Evolutionary conservation across 2,888 invertebrate genomes (phyloP).

Genomic region (Pterostichus madidus): DNA sequence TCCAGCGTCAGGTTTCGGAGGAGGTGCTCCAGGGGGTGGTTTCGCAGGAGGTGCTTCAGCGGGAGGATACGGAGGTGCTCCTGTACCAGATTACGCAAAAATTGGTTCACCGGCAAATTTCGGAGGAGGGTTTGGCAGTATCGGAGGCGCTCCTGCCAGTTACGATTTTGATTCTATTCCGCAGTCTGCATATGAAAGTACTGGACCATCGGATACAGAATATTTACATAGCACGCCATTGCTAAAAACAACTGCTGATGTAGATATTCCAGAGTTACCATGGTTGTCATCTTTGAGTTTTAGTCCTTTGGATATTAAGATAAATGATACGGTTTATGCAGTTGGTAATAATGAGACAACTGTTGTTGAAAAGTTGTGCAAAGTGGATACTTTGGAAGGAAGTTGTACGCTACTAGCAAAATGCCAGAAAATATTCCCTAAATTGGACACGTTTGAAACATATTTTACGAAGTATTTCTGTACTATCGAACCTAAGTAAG

Average conservation of each 20-base stretch:
- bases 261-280: slow-evolving; percentile 22
- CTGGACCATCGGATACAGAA: not conserved
- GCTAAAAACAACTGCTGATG: not conserved
- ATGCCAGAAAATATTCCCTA: slow-evolving; percentile 5
- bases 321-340: slow-evolving; percentile 4
- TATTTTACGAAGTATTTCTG: slow-evolving; percentile 42
- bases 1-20: slow-evolving; percentile 3
- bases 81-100: too few relatives aligned
- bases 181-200: too few relatives aligned
- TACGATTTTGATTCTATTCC: not conserved
- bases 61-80: not conserved
- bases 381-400: slow-evolving; percentile 24
- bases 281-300: not conserved
- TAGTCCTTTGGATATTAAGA: not conserved
- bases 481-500: slow-evolving; percentile 12
- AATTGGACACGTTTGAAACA: slow-evolving; percentile 1
- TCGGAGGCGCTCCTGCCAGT: not conserved
- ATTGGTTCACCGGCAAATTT: too few relatives aligned
- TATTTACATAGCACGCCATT: not conserved
- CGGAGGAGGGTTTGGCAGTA: not conserved
- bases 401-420: slow-evolving; percentile 30
- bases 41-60: not conserved
- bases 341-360: slow-evolving; percentile 17
- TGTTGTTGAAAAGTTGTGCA: slow-evolving; percentile 9
- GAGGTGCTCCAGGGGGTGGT: not conserved